Base-by-base conservation (phyloP, 1,140 invertebrate species). In the Schmidtea mediterranea region DNA sequence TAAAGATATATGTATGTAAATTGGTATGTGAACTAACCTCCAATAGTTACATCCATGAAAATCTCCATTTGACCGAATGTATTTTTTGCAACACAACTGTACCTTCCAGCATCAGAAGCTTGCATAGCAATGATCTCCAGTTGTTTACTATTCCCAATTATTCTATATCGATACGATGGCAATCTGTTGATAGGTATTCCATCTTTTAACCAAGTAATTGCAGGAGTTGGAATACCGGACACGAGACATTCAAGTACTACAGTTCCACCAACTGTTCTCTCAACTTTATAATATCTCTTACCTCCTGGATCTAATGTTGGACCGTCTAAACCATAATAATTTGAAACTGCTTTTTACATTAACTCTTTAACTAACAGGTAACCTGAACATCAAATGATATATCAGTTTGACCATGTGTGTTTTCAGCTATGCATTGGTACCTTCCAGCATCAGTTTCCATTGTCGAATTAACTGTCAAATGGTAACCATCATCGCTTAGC, bases 21-120 rank as follows among this genome's bases (percentile, higher is more conserved):
- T n/a, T n/a, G n/a, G n/a, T n/a, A n/a, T n/a, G n/a, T n/a, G n/a
- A n/a, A n/a, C n/a, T 45, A 22, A 45, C 43, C 18, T 21, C 43
- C 43, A 45, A 45, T 21, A 16, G 43, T 22, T 3, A 45, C 10
- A 21, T 45, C 43, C 15, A 45, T 22, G n/a, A 19, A 13, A 21
- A 45, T 21, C 5, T 45, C 43, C 18, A 45, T 19, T 45, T 45
- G 15, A 1, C 66, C 66, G 37, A 55, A 62, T 24, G 54, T 51
- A 52, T 67, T 69, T 32, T 51, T 53, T 21, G 65, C 65, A 46
- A 57, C 55, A 52, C 66, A 69, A 0, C 56, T 50, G 52, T 64
- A 69, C 47, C 56, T 59, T 1, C 65, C 65, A 36, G 57, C 56
- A 52, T 68, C 62, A 16, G 51, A 52, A 46, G 53, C 54, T 59